phyloP scores from a whole-genome alignment of 2,888 invertebrate genomes.

The Salticus scenicus region DNA sequence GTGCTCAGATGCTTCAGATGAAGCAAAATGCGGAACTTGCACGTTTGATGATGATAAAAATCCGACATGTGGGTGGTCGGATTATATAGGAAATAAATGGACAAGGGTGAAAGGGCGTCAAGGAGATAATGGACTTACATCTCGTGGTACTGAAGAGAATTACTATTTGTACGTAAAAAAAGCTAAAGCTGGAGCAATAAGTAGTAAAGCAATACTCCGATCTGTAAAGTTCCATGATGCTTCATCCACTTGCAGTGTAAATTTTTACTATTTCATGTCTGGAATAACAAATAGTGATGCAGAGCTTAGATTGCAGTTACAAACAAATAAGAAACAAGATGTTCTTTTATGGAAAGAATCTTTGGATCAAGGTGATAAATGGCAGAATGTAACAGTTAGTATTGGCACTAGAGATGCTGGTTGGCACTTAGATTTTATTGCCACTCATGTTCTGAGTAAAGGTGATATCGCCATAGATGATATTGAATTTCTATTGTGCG shows the following conservation, averaged over 20 bases:
- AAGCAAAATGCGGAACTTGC: slow-evolving; percentile 67
- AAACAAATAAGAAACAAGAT: slow-evolving; percentile 20
- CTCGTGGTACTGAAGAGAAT: slow-evolving; percentile 35
- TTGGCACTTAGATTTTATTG: slow-evolving; percentile 67
- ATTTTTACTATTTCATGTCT: slow-evolving; percentile 69
- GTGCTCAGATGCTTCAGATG: slow-evolving; percentile 67
- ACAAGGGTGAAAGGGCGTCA: slow-evolving; percentile 37
- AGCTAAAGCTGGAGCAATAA: slow-evolving; percentile 36
- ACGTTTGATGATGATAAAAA: slow-evolving; percentile 57
- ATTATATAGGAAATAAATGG: slow-evolving; percentile 53
- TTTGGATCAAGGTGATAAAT: slow-evolving; percentile 41
- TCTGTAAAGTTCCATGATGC: slow-evolving; percentile 53
- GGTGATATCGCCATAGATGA: slow-evolving; percentile 64
- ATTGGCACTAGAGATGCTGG: slow-evolving; percentile 47
- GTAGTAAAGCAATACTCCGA: slow-evolving; percentile 43
- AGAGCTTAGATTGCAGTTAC: slow-evolving; percentile 42
- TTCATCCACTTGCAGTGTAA: slow-evolving; percentile 49
- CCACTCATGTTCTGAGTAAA: slow-evolving; percentile 47
- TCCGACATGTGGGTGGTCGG: slow-evolving; percentile 68
- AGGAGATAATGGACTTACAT: slow-evolving; percentile 38
- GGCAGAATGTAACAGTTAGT: slow-evolving; percentile 53
- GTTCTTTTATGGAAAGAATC: slow-evolving; percentile 42
- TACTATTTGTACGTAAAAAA: slow-evolving; percentile 64
- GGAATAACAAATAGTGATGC: slow-evolving; percentile 47
- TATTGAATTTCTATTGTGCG: slow-evolving; percentile 59